Conservation (phyloP, 2,888 invertebrate genomes). For the Lumbricus terrestris region DNA sequence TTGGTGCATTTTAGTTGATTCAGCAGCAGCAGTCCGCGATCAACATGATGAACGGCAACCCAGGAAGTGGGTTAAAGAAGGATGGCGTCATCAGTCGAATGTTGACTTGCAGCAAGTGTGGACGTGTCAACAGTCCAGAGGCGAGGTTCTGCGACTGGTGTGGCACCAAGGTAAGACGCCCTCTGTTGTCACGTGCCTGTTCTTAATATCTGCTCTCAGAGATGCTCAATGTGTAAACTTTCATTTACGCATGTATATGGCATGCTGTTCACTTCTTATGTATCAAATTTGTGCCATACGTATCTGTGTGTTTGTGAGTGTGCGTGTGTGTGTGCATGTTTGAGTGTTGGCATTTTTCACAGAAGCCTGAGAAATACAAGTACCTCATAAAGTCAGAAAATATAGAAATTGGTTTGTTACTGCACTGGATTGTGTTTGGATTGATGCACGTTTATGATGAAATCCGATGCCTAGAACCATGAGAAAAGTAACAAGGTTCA, state of each 20-base stretch:
- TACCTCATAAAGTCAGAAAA: too few species aligned
- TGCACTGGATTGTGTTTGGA: too few species aligned
- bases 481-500: too few species aligned
- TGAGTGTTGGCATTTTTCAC: too few species aligned
- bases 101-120: slow-evolving; percentile 52
- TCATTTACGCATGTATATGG: too few species aligned
- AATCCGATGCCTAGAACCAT: too few species aligned
- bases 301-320: not conserved
- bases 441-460: too few species aligned
- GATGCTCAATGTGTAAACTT: too few species aligned
- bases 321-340: too few species aligned
- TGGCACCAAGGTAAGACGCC: slow-evolving; percentile 51
- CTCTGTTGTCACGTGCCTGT: not conserved
- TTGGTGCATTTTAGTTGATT: not conserved
- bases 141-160: slow-evolving; percentile 59
- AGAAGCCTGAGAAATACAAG: too few species aligned
- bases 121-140: slow-evolving; percentile 52
- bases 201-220: not conserved
- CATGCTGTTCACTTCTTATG: not conserved
- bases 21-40: not conserved
- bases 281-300: not conserved
- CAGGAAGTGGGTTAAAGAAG: not conserved
- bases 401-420: too few species aligned
- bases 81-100: slow-evolving; percentile 37
- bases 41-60: not conserved